A percentile compares a stretch with the other conserved stretches of the same genome.
Evolutionary conservation across 2,113 vertebrate genomes (phyloP).

Genomic region (human (Homo sapiens)): GRCh38 chr4:7383501-7384000

Average conservation of each 20-base stretch:
- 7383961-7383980: neutral
- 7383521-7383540: neutral
- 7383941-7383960: constrained; percentile 34
- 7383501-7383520: rapidly evolving
- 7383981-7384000: constrained; percentile 51
- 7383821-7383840: constrained; percentile 26
- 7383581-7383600: neutral
- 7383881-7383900: neutral
- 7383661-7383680: neutral
- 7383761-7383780: neutral
- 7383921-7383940: constrained; percentile 22
- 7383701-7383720: neutral
- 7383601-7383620: neutral
- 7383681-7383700: neutral
- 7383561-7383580: neutral
- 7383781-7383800: neutral
- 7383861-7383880: neutral
- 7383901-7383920: constrained; percentile 17
- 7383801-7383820: neutral
- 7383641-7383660: neutral
- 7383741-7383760: neutral
- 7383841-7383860: constrained; percentile 5
- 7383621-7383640: neutral
- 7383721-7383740: rapidly evolving
- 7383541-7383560: neutral